These are phyloP conservation scores for Zophobas atratus DNA, from an alignment of 1,140 invertebrate species.

Conservation along the genomic window DNA sequence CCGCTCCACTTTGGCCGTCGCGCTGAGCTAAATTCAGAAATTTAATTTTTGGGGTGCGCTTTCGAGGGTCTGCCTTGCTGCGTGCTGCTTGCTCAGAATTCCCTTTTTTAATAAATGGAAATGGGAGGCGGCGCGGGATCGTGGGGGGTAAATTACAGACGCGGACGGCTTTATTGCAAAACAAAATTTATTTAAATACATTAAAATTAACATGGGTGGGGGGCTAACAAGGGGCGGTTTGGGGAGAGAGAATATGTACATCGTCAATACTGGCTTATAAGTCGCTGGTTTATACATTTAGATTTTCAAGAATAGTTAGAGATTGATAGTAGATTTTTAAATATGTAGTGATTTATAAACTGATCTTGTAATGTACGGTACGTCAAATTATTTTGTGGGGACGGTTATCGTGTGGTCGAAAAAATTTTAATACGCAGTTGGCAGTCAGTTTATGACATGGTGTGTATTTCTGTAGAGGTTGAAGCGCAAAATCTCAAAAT, in stretches of 20 bases:
- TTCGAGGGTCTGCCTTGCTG: conserved; percentile 18
- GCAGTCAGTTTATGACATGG: too few relatives aligned
- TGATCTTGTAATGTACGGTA: too few relatives aligned
- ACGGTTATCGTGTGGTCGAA: too few relatives aligned
- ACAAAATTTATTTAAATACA: conserved; percentile 39
- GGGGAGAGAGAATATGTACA: conserved; percentile 22
- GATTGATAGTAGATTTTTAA: too few relatives aligned
- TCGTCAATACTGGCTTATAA: conserved; percentile 19
- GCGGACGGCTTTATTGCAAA: conserved; percentile 2
- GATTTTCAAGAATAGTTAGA: too few relatives aligned
- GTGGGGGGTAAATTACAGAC: conserved; percentile 17
- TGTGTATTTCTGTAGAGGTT: too few relatives aligned
- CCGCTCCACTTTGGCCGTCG: conserved; percentile 80
- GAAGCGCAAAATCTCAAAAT: too few relatives aligned
- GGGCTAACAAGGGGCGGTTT: conserved; percentile 21
- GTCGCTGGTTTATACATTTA: too few relatives aligned
- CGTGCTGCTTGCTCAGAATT: conserved; percentile 8
- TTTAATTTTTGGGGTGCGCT: conserved; percentile 23
- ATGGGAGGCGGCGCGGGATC: background rate
- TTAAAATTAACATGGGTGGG: conserved; percentile 29
- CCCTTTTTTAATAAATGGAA: conserved; percentile 16
- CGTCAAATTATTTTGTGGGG: too few relatives aligned
- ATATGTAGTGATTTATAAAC: too few relatives aligned
- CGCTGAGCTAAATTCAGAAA: conserved; percentile 72
- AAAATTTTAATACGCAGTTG: too few relatives aligned